Evolutionary conservation across 2,797 vertebrate genomes (phyloP).

Genomic region (Arctocebus calabarensis): DNA sequence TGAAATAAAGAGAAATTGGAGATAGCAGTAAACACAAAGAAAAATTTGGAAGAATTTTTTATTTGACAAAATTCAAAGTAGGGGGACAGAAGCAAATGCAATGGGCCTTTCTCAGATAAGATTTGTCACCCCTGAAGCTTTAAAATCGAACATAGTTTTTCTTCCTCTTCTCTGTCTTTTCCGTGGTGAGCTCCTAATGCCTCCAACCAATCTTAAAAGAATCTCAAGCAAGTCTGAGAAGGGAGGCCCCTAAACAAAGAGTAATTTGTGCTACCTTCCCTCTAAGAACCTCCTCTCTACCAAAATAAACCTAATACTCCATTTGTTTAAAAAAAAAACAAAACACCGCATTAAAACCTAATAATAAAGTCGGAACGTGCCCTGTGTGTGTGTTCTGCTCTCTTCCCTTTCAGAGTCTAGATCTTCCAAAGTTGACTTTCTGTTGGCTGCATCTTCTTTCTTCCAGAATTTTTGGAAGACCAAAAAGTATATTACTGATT

Average conservation of each 20-base stretch:
- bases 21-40: not conserved
- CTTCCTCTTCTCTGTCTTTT: not conserved
- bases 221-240: not conserved
- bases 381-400: not conserved
- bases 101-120: not conserved
- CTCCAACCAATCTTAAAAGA: not conserved
- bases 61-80: not conserved
- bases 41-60: slow-evolving; percentile 16
- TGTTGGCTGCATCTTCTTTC: not conserved
- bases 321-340: slow-evolving; percentile 4
- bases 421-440: not conserved
- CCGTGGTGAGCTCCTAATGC: not conserved
- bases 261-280: not conserved
- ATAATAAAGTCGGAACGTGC: not conserved
- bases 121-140: not conserved
- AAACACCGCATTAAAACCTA: not conserved
- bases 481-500: not conserved
- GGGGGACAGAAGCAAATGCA: not conserved
- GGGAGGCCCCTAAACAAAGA: not conserved
- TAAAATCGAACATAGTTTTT: not conserved
- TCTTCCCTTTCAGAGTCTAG: not conserved
- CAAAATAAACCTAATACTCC: not conserved
- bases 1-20: not conserved
- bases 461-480: slow-evolving; percentile 16
- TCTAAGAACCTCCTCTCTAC: not conserved